These are phyloP conservation scores for Nematopogon swammerdamellus DNA, from an alignment of 2,888 invertebrate genomes.

Conservation along the genomic window DNA sequence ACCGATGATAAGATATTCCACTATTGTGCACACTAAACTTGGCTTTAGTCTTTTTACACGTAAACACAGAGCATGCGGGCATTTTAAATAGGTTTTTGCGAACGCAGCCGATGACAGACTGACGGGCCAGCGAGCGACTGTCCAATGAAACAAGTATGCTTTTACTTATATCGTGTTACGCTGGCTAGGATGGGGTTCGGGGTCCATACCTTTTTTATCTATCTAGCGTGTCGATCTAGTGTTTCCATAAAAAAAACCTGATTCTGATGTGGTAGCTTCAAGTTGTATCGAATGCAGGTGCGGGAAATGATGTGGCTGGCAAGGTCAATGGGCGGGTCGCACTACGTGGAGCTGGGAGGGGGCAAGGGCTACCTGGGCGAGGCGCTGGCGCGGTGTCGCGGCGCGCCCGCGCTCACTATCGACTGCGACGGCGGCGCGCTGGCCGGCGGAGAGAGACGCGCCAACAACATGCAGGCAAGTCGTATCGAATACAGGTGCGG, in stretches of 20 bases:
- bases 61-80: no score
- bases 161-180: no score
- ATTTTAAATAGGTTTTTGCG: no score
- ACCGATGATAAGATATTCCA: no score
- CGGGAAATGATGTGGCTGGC: constrained; percentile 62
- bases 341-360: constrained; percentile 80
- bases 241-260: background rate
- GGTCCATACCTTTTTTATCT: background rate
- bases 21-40: no score
- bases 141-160: no score
- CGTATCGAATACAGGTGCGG: constrained; percentile 51
- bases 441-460: constrained; percentile 60
- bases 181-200: no score
- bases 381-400: constrained; percentile 66
- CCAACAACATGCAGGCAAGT: constrained; percentile 49
- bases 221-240: background rate
- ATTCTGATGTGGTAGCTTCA: no score
- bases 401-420: constrained; percentile 73
- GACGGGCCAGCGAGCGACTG: no score
- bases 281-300: constrained; percentile 33
- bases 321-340: constrained; percentile 35
- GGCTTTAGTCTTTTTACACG: no score
- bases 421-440: constrained; percentile 62
- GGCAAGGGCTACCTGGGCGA: constrained; percentile 86
- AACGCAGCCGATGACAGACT: no score